Evolutionary conservation across 2,888 invertebrate species (phyloP).

Genomic region (Allygus modestus): DNA sequence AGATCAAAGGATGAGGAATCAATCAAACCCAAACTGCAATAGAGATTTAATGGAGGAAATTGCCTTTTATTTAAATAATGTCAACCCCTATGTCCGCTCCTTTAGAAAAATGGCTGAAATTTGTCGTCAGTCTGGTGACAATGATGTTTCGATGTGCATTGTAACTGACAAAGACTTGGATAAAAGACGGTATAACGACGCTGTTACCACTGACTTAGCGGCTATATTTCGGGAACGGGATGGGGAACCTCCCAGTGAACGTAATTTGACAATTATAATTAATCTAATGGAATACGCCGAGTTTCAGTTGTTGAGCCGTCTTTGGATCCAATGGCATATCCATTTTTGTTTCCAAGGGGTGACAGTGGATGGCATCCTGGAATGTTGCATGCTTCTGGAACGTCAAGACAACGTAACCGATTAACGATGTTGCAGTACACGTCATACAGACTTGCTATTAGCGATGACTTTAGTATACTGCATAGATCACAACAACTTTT

Average conservation of each 20-base stretch:
- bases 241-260: slow-evolving; percentile 11
- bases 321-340: slow-evolving; percentile 40
- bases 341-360: not conserved
- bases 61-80: not conserved
- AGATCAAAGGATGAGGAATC: slow-evolving; percentile 15
- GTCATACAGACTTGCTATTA: not conserved
- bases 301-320: slow-evolving; percentile 41
- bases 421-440: slow-evolving; percentile 24
- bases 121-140: not conserved
- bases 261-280: slow-evolving; percentile 1
- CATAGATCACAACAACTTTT: slow-evolving; percentile 51
- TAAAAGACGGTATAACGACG: slow-evolving; percentile 36
- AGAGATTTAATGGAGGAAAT: not conserved
- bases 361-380: not conserved
- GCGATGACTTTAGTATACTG: slow-evolving; percentile 17
- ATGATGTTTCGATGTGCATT: not conserved
- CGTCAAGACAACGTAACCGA: not conserved
- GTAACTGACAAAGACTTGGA: not conserved
- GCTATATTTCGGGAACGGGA: slow-evolving; percentile 18
- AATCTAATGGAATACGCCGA: not conserved
- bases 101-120: not conserved
- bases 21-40: not conserved
- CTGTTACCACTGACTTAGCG: slow-evolving; percentile 1
- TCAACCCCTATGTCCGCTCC: not conserved
- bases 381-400: slow-evolving; percentile 5